These are phyloP conservation scores for Ammospiza caudacuta DNA, from an alignment of 2,113 vertebrate species.

Conservation along the genomic window DNA sequence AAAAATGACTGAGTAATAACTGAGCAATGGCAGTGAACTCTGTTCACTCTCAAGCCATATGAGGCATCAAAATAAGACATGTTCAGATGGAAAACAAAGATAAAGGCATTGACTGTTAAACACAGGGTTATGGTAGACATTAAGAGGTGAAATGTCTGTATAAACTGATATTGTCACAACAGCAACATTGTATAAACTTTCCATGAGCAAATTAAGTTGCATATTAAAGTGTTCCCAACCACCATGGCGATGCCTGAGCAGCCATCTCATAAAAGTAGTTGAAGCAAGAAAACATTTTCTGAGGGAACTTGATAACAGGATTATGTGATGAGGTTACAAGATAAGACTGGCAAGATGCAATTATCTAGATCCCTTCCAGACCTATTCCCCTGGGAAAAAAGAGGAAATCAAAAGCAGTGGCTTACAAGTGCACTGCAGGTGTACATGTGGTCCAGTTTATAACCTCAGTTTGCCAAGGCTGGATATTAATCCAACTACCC, in stretches of 20 bases:
- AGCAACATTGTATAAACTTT: conserved; percentile 33
- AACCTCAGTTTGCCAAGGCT: not conserved
- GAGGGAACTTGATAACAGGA: conserved; percentile 41
- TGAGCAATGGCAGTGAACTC: not conserved
- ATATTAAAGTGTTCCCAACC: not conserved
- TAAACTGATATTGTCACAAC: not conserved
- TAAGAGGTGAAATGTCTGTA: conserved; percentile 12
- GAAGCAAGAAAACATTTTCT: conserved; percentile 52
- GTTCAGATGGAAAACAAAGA: not conserved
- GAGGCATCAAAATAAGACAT: not conserved
- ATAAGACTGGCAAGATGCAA: conserved; percentile 33
- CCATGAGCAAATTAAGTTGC: conserved; percentile 19
- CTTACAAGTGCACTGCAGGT: not conserved
- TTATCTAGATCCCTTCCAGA: conserved; percentile 37
- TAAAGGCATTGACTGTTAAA: conserved; percentile 25
- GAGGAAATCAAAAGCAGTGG: not conserved
- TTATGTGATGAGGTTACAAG: conserved; percentile 62
- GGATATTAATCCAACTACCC: not conserved
- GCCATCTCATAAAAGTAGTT: conserved; percentile 51
- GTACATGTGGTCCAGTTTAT: not conserved
- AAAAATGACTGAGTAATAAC: not conserved
- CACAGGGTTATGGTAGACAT: not conserved
- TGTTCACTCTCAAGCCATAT: not conserved
- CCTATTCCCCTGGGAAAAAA: not conserved
- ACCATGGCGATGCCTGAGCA: not conserved